Base-by-base conservation (phyloP, 2,113 vertebrate species). In the Maccullochella peelii region DNA sequence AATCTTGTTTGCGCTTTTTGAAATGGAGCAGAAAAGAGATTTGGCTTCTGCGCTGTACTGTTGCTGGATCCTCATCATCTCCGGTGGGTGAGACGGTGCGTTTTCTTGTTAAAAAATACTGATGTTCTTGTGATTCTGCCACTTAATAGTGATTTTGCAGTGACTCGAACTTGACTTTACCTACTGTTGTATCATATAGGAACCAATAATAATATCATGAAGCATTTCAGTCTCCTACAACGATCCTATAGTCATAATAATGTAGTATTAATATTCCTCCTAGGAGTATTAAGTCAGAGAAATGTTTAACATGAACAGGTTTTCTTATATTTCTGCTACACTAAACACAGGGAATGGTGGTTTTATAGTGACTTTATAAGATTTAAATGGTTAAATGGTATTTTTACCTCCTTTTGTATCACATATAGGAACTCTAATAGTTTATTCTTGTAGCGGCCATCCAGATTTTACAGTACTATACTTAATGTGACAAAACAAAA, bases 21-120 rank as follows among this genome's bases (percentile, higher is more conserved):
- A 14, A 36, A 88, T 88, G 87, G 80, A 79, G 79, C 59, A 1
- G 54, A 88, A 18, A 47, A n/a, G n/a, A 27, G 23, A 59, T 23
- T 42, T 78, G 75, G 57, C 40, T 27, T 67, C 40, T 52, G 47
- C 30, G 47, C 59, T 91, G 30, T 81, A 0, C 57, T 72, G 69
- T 49, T 79, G 77, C 74, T 91, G 86, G 80, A 86, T 88, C 72
- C 69, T 89, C 57, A 49, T 83, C 65, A 82, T 25, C 80, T 88
- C 49, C n/a, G 83, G 91, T 92, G 65, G 88, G 86, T 68, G 47
- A 20, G 16, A n/a, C 21, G 20, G 7, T 30, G n/a, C 10, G 11
- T 33, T 57, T 38, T 52, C 3, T 6, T 65, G 36, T 38, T 40
- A 5, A 65, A n/a, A 66, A 49, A 68, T 16, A 33, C 57, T 68